A percentile compares a stretch with the other conserved stretches of the same genome.
Evolutionary conservation across 1,140 invertebrate species (phyloP).

Genomic region (Aphelenchoides besseyi): DNA sequence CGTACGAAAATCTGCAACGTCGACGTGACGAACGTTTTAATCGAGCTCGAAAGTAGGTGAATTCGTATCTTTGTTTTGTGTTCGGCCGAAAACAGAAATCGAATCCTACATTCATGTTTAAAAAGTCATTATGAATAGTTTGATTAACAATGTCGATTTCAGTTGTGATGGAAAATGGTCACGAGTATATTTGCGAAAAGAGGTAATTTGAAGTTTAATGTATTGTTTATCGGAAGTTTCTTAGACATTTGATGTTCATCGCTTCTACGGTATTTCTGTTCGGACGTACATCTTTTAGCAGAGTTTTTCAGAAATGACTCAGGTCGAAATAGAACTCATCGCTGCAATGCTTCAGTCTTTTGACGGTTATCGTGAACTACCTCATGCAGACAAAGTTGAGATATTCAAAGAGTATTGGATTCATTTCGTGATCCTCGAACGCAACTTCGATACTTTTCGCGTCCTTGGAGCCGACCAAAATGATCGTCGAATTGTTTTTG

Average conservation of each 20-base stretch:
- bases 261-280: no score
- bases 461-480: neutral
- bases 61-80: no score
- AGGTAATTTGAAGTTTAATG: neutral
- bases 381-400: slow-evolving; percentile 19
- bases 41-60: slow-evolving; percentile 29
- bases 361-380: slow-evolving; percentile 17
- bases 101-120: no score
- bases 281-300: no score
- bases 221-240: neutral
- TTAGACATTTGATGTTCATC: slow-evolving; percentile 18
- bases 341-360: slow-evolving; percentile 10
- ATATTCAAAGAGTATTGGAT: slow-evolving; percentile 14
- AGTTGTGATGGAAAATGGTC: slow-evolving; percentile 3
- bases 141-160: no score
- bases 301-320: slow-evolving; percentile 8
- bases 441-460: slow-evolving; percentile 20
- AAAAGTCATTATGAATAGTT: no score
- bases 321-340: slow-evolving; percentile 10
- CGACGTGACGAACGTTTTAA: slow-evolving; percentile 31
- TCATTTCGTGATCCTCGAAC: slow-evolving; percentile 16
- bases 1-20: slow-evolving; percentile 33
- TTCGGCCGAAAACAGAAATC: no score
- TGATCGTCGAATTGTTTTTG: slow-evolving; percentile 15
- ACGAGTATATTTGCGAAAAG: slow-evolving; percentile 11